phyloP scores from a whole-genome alignment of 2,797 vertebrate genomes.

The Jordanella pulchra region DNA sequence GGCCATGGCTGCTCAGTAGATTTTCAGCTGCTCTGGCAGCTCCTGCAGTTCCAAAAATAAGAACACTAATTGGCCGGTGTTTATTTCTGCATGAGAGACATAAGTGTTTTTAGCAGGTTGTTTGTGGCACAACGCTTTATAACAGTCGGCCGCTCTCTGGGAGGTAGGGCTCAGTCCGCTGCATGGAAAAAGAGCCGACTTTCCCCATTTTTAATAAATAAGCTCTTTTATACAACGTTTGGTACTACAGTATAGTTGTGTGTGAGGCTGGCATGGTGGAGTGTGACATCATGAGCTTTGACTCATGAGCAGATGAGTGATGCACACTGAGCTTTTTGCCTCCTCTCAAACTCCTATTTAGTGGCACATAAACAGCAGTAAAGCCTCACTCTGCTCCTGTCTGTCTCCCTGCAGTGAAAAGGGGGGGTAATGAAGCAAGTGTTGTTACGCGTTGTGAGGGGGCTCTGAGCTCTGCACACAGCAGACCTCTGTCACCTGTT shows the following conservation, averaged over 20 bases:
- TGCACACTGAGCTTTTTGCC: constrained; percentile 73
- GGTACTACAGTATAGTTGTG: constrained; percentile 74
- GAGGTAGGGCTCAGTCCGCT: constrained; percentile 74
- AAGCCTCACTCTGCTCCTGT: constrained; percentile 55
- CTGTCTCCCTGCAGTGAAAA: constrained; percentile 30
- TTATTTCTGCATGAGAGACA: constrained; percentile 77
- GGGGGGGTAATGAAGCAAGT: constrained; percentile 66
- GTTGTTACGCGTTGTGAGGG: constrained; percentile 62
- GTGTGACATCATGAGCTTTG: constrained; percentile 83
- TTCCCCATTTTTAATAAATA: constrained; percentile 77
- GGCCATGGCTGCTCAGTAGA: constrained; percentile 55
- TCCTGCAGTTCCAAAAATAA: constrained; percentile 73
- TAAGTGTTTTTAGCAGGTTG: constrained; percentile 79
- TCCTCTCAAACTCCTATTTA: constrained; percentile 57
- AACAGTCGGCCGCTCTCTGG: constrained; percentile 73
- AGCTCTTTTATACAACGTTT: constrained; percentile 78
- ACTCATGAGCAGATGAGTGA: constrained; percentile 83
- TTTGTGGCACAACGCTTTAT: constrained; percentile 66
- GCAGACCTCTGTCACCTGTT: constrained; percentile 81
- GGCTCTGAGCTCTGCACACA: constrained; percentile 71
- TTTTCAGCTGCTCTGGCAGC: constrained; percentile 63
- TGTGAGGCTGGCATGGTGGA: constrained; percentile 68
- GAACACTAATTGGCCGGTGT: constrained; percentile 75
- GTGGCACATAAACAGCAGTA: constrained; percentile 64
- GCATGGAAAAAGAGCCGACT: constrained; percentile 74